These are phyloP conservation scores for Diplosoma virens DNA, from an alignment of 23 tunicate species.

Conservation along the genomic window DNA sequence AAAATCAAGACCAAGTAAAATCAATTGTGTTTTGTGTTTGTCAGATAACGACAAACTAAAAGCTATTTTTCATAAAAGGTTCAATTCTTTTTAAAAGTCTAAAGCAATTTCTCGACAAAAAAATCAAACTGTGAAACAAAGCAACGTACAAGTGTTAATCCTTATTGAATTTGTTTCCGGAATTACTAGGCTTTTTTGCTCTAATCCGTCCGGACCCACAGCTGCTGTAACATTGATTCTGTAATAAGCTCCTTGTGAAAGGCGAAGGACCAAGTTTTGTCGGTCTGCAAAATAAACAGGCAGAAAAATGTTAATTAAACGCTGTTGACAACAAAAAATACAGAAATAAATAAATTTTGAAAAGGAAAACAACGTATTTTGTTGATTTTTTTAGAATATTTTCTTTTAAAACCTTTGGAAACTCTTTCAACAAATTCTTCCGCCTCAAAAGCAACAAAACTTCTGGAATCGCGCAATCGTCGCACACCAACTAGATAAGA, in stretches of 20 bases:
- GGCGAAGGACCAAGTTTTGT: background rate
- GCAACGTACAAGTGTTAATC: slow-evolving; percentile 42
- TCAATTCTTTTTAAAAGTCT: background rate
- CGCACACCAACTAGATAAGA: slow-evolving; percentile 42
- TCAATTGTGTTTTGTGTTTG: no score
- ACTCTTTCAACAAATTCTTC: slow-evolving; percentile 18
- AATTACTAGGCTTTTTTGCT: slow-evolving; percentile 42
- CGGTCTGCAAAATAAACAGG: background rate
- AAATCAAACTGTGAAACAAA: background rate
- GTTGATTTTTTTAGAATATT: background rate
- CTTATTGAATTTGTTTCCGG: slow-evolving; percentile 22
- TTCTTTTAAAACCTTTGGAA: slow-evolving; percentile 7
- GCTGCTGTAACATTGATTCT: slow-evolving; percentile 50
- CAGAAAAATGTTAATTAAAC: background rate
- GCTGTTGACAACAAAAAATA: background rate
- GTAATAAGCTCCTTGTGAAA: slow-evolving; percentile 50
- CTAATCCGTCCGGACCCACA: slow-evolving; percentile 32
- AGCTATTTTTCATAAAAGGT: background rate
- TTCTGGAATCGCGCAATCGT: background rate
- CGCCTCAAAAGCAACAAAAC: slow-evolving; percentile 17
- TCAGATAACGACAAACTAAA: no score
- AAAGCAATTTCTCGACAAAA: background rate
- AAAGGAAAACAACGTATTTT: background rate
- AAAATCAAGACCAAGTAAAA: no score
- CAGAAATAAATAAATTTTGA: background rate